Percentiles rank a stretch among this genome's conserved stretches.
Conservation (phyloP, 1,140 invertebrate species). For the Drosophila leontia region DNA sequence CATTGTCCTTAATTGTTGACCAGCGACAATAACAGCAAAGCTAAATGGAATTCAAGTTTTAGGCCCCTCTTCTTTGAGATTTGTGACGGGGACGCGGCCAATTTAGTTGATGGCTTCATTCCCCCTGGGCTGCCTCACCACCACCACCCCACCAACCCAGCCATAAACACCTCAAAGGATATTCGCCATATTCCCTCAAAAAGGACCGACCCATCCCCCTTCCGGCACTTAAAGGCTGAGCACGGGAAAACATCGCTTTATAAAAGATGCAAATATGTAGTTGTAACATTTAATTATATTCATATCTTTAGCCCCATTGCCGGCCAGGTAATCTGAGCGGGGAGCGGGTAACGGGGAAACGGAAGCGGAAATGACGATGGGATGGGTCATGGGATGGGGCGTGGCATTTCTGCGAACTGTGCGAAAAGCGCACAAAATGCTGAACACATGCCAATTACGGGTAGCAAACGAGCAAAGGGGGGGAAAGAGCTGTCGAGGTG, state of each 20-base stretch:
- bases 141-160: background rate
- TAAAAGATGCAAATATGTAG: conserved; percentile 78
- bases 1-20: conserved; percentile 78
- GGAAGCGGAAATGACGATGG: conserved; percentile 14
- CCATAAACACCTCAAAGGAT: conserved; percentile 64
- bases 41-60: conserved; percentile 69
- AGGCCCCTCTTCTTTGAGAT: conserved; percentile 28
- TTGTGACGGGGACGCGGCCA: conserved; percentile 29
- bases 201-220: conserved; percentile 8
- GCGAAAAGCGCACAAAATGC: conserved; percentile 81
- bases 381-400: conserved; percentile 31
- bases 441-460: conserved; percentile 82
- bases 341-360: conserved; percentile 13
- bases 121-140: conserved; percentile 22
- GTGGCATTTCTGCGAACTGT: conserved; percentile 70
- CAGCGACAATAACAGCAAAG: conserved; percentile 52
- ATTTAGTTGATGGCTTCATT: conserved; percentile 78
- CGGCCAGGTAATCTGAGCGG: conserved; percentile 71
- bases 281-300: conserved; percentile 83
- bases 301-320: conserved; percentile 77
- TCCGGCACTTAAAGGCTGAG: conserved; percentile 1
- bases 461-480: conserved; percentile 37
- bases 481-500: conserved; percentile 66
- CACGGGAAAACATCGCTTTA: conserved; percentile 57
- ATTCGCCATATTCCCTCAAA: conserved; percentile 7